Conservation (phyloP, 2,113 vertebrate genomes). For the Lophotis ruficrista region DNA sequence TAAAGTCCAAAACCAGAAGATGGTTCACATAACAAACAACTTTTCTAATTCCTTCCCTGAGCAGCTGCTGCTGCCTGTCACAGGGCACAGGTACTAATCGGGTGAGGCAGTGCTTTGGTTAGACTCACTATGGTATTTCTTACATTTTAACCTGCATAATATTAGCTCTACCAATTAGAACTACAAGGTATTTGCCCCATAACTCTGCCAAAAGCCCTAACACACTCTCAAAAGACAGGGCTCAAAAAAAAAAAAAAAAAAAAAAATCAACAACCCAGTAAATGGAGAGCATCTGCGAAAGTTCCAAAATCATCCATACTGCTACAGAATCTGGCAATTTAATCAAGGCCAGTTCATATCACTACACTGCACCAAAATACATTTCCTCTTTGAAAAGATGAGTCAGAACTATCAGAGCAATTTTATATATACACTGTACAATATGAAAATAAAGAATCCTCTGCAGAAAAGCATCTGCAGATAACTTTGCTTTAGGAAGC, state of each 20-base stretch:
- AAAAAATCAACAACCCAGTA: not conserved
- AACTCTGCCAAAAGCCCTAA: not conserved
- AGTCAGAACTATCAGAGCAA: not conserved
- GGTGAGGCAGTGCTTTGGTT: not conserved
- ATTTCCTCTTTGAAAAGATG: not conserved
- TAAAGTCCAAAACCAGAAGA: not conserved
- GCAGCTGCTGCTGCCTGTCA: not conserved
- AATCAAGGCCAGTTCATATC: not conserved
- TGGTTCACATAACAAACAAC: not conserved
- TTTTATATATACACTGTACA: not conserved
- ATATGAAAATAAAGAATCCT: not conserved
- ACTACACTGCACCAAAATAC: not conserved
- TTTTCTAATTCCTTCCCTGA: not conserved
- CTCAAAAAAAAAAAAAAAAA: not conserved
- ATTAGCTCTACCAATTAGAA: not conserved
- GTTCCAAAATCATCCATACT: not conserved
- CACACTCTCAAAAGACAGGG: not conserved
- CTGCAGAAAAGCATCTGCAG: not conserved
- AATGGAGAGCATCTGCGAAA: not conserved
- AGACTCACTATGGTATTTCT: not conserved
- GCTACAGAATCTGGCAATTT: not conserved
- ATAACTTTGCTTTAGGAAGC: not conserved
- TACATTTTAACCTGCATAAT: not conserved
- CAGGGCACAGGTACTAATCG: accelerated
- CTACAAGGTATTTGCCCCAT: not conserved